Evolutionary conservation across 2,797 vertebrate species (phyloP), one percentile per base, ranked within the genome.

Genomic region (Schizothorax lantsangensis): DNA sequence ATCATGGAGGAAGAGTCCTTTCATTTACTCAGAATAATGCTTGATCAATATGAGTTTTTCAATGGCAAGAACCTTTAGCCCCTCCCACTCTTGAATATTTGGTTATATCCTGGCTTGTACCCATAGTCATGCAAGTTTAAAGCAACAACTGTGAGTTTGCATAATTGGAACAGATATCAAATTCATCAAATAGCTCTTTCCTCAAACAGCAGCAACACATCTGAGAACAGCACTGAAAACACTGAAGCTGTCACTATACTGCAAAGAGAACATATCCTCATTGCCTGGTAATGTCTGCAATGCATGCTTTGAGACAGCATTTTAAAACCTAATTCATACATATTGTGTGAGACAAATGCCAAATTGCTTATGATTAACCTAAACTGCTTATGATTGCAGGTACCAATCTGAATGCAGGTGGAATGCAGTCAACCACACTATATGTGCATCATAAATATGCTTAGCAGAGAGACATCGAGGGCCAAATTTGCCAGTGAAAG

Each of bases 131-230:
- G 80, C 74, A 81, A 89, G 33, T 89, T 91, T 36, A 43, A 38
- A 66, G 12, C 89, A 88, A 91, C 90, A 82, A 6, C 49, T 57
- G 21, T 75, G 82, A 77, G 71, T 78, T 88, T 81, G 26, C 23
- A 62, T 80, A 87, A 91, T 87, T 85, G 75, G 82, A 21, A 73
- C 21, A 86, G 6, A 40, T 90, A 79, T 64, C 5, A 36, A 15
- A 47, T 75, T 75, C 6, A 68, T 62, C n/a, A 62, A 62, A 62
- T 7, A 45, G 17, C 36, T 73, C n/a, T 68, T 68, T 73, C 5
- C 14, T 43, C 23, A 43, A 83, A 73, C 36, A 21, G n/a, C 49
- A 72, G 49, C 21, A 54, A 54, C 49, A 72, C 14, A 57, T 57
- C 52, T 78, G 45, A 54, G 30, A 77, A 54, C 26, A 54, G 47